A percentile compares a stretch with the other conserved stretches of the same genome.
Conservation (phyloP, 2,797 vertebrate genomes). For the Crenichthys baileyi region DNA sequence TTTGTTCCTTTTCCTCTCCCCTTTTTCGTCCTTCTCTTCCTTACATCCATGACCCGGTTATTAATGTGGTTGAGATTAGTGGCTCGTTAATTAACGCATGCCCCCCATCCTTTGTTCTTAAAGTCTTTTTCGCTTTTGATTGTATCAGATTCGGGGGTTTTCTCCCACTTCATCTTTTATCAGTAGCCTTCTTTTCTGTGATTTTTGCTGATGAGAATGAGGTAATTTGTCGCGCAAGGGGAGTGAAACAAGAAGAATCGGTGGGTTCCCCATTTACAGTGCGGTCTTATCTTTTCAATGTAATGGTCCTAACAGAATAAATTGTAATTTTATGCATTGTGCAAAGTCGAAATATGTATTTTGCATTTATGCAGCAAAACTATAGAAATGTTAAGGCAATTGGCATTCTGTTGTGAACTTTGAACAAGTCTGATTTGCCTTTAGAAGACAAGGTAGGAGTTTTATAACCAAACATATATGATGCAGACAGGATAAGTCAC, state of each 20-base stretch:
- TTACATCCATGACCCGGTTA: constrained; percentile 67
- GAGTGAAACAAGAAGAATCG: constrained; percentile 19
- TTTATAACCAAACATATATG: constrained; percentile 1
- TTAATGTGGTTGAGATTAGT: constrained; percentile 76
- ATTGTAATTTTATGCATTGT: constrained; percentile 25
- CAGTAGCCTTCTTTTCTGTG: constrained; percentile 49
- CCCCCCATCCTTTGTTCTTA: constrained; percentile 37
- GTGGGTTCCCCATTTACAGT: constrained; percentile 17
- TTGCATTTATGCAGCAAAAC: constrained; percentile 6
- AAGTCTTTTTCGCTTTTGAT: constrained; percentile 48
- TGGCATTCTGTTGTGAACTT: not conserved
- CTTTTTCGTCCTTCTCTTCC: constrained; percentile 61
- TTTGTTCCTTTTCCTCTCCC: constrained; percentile 31
- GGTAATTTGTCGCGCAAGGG: constrained; percentile 45
- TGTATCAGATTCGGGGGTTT: constrained; percentile 53
- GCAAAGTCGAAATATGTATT: constrained; percentile 19
- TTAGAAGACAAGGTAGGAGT: constrained; percentile 1
- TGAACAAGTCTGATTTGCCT: constrained; percentile 13
- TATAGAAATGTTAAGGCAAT: not conserved
- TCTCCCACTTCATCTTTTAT: constrained; percentile 45
- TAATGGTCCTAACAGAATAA: constrained; percentile 27
- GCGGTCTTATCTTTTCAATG: constrained; percentile 36
- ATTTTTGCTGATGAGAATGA: constrained; percentile 58
- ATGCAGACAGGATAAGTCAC: constrained; percentile 1
- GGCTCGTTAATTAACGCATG: constrained; percentile 71